Evolutionary conservation across 23 tunicate species (phyloP).

Genomic region (Trididemnum clinides): DNA sequence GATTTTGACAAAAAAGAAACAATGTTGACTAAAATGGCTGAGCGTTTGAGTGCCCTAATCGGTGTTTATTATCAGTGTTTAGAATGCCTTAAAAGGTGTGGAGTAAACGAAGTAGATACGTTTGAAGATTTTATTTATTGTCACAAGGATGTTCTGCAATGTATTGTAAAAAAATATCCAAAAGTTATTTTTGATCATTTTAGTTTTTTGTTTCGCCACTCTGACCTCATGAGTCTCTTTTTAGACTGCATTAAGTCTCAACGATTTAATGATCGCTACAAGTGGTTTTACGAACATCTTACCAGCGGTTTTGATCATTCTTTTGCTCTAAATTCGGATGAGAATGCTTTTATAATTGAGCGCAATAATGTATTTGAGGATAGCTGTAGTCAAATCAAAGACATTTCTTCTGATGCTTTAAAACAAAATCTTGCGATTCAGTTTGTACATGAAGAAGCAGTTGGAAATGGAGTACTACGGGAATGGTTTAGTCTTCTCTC

Average conservation of each 20-base stretch:
- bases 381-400: constrained; percentile 64
- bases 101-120: background rate
- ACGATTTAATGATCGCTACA: constrained; percentile 67
- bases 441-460: constrained; percentile 85
- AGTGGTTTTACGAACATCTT: constrained; percentile 89
- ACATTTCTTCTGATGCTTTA: constrained; percentile 4
- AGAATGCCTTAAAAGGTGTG: constrained; percentile 9
- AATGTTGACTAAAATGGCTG: constrained; percentile 41
- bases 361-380: constrained; percentile 76
- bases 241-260: constrained; percentile 42
- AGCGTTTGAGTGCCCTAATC: constrained; percentile 59
- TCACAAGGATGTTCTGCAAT: background rate
- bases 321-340: background rate
- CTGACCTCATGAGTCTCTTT: constrained; percentile 52
- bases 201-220: constrained; percentile 58
- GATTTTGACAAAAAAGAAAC: background rate
- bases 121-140: background rate
- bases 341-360: constrained; percentile 25
- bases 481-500: constrained; percentile 91
- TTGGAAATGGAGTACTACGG: constrained; percentile 89
- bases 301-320: background rate
- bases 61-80: constrained; percentile 58
- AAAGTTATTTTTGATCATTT: constrained; percentile 60
- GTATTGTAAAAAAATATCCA: constrained; percentile 5
- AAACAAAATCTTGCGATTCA: constrained; percentile 54